These are phyloP conservation scores for Drosophila watanabei DNA, from an alignment of 1,140 invertebrate species.

Conservation along the genomic window DNA sequence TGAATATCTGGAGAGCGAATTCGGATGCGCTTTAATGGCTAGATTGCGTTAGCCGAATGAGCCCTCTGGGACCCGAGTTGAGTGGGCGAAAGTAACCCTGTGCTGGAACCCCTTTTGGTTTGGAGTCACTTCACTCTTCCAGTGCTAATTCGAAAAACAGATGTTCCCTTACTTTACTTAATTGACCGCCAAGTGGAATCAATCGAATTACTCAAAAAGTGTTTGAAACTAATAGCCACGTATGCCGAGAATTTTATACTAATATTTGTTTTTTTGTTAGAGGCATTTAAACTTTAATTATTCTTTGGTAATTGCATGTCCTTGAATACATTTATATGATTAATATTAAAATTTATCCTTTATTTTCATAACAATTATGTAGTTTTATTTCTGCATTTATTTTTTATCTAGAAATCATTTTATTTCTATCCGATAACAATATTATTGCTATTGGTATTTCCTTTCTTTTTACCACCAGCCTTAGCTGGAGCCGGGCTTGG, in stretches of 20 bases:
- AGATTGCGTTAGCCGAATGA: constrained; percentile 45
- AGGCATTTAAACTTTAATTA: not conserved
- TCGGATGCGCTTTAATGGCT: constrained; percentile 52
- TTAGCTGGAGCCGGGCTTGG: too few species aligned
- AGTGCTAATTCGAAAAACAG: constrained; percentile 49
- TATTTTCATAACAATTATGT: not conserved
- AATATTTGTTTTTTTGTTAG: not conserved
- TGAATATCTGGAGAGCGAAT: constrained; percentile 66
- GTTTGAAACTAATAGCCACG: not conserved
- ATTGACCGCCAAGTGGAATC: constrained; percentile 49
- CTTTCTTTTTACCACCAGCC: too few species aligned
- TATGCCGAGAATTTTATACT: not conserved
- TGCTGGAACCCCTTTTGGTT: not conserved
- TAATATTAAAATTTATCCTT: not conserved
- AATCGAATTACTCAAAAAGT: constrained; percentile 30
- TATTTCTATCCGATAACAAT: not conserved
- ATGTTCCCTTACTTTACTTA: constrained; percentile 46
- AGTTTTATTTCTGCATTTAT: not conserved
- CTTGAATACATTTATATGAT: not conserved
- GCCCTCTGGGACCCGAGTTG: constrained; percentile 34
- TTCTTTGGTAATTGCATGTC: not conserved
- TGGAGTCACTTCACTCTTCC: constrained; percentile 2
- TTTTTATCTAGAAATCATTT: not conserved
- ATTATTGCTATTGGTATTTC: too few species aligned
- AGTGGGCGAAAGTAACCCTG: constrained; percentile 17